Evolutionary conservation across 2,113 vertebrate genomes (phyloP).

Genomic region (Atrichornis clamosus): DNA sequence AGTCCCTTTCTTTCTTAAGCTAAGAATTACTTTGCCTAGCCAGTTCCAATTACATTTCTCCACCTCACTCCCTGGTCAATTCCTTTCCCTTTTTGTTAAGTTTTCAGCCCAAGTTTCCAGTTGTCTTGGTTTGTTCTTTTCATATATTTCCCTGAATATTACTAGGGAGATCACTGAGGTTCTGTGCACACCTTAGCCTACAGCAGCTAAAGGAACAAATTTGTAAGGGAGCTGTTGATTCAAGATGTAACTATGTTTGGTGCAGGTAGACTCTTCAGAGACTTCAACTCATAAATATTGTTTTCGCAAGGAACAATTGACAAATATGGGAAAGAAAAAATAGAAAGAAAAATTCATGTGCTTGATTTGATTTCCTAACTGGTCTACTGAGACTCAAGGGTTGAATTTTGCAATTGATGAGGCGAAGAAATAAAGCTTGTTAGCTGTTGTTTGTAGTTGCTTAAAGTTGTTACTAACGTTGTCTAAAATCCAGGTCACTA

Average conservation of each 20-base stretch:
- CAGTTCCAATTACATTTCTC: neutral
- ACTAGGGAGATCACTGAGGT: rapidly evolving
- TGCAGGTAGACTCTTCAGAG: neutral
- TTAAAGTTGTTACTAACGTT: neutral
- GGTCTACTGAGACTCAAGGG: neutral
- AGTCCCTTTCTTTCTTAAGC: neutral
- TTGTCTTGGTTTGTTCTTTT: neutral
- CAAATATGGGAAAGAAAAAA: neutral
- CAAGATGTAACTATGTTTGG: neutral
- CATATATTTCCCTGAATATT: neutral
- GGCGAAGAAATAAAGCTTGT: neutral
- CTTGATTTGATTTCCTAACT: neutral
- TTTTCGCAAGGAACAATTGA: neutral
- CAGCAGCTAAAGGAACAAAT: neutral
- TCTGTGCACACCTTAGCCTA: neutral
- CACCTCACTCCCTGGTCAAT: neutral
- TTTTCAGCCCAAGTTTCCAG: neutral
- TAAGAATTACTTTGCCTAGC: neutral
- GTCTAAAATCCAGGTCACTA: neutral
- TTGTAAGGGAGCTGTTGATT: neutral
- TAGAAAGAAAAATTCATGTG: neutral
- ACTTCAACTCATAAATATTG: neutral
- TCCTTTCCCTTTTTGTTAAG: neutral
- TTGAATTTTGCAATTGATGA: neutral
- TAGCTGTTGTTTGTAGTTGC: neutral